Percentiles rank a stretch among this genome's conserved stretches.
These are phyloP conservation scores for Dinomys branickii DNA, from an alignment of 2,113 vertebrate genomes.

Conservation along the genomic window DNA sequence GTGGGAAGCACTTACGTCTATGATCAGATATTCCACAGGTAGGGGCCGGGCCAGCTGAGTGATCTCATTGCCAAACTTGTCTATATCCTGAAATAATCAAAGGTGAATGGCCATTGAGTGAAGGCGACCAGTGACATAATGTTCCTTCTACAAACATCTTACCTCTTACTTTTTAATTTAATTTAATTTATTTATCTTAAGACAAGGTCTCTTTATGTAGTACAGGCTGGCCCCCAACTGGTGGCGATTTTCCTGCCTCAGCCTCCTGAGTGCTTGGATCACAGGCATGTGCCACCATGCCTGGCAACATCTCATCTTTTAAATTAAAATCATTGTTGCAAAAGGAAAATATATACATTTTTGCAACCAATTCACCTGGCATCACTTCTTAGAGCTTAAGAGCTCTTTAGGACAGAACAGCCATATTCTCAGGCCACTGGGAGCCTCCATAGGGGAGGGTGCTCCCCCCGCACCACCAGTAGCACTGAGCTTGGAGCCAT, in stretches of 20 bases:
- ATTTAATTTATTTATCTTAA: neutral
- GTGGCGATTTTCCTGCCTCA: neutral
- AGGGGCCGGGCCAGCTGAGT: slow-evolving; percentile 97
- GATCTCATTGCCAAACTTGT: slow-evolving; percentile 99
- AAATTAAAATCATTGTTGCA: neutral
- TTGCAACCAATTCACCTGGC: neutral
- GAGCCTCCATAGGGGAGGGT: accelerated
- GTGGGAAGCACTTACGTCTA: slow-evolving; percentile 91
- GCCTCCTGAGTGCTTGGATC: neutral
- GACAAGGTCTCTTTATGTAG: neutral
- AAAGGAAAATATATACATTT: neutral
- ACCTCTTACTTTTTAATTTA: neutral
- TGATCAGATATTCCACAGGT: slow-evolving; percentile 98
- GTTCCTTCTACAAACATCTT: neutral
- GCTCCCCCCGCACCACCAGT: no score
- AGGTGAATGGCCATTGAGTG: neutral
- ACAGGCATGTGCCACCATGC: neutral
- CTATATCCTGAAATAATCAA: slow-evolving; percentile 91
- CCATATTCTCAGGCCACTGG: accelerated
- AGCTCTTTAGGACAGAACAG: neutral
- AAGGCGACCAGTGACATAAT: neutral
- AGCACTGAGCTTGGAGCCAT: neutral
- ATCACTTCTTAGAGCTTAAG: neutral
- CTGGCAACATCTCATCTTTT: neutral
- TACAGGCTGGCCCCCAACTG: neutral